Conservation (phyloP, 1,140 invertebrate genomes). For the Drosophila busckii region DNA sequence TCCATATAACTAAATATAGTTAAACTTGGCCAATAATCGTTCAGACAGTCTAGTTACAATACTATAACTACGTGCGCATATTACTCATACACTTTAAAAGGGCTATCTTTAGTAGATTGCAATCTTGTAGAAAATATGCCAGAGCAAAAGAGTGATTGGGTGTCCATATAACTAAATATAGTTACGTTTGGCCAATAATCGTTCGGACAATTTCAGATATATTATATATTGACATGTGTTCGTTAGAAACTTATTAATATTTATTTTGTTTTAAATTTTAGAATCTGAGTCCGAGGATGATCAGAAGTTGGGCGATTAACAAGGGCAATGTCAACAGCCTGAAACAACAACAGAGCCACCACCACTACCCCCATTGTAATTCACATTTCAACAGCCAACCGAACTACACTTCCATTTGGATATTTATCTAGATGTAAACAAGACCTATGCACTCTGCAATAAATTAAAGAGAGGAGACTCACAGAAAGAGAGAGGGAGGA, state of each 20-base stretch:
- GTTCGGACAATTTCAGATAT: slow-evolving; percentile 22
- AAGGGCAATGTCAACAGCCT: slow-evolving; percentile 8
- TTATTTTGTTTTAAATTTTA: slow-evolving; percentile 24
- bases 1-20: slow-evolving; percentile 62
- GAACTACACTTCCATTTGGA: slow-evolving; percentile 41
- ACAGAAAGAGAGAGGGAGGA: slow-evolving; percentile 12
- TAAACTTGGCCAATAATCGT: slow-evolving; percentile 63
- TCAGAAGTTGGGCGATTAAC: slow-evolving; percentile 67
- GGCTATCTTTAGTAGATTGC: neutral
- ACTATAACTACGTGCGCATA: neutral
- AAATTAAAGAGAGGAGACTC: too few relatives aligned
- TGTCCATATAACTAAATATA: slow-evolving; percentile 11
- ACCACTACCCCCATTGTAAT: slow-evolving; percentile 23
- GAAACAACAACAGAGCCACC: slow-evolving; percentile 26
- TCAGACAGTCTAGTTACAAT: slow-evolving; percentile 36
- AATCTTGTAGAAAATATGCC: slow-evolving; percentile 8
- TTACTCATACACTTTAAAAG: neutral
- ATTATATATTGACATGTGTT: too few relatives aligned
- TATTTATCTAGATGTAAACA: slow-evolving; percentile 31
- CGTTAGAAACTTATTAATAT: too few relatives aligned
- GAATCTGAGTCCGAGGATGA: slow-evolving; percentile 79
- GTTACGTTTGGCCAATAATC: slow-evolving; percentile 29
- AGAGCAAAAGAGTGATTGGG: slow-evolving; percentile 19
- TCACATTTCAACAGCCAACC: slow-evolving; percentile 46
- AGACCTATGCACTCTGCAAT: slow-evolving; percentile 17